Conservation (phyloP, 2,113 vertebrate genomes). For the Dicaeum eximium region DNA sequence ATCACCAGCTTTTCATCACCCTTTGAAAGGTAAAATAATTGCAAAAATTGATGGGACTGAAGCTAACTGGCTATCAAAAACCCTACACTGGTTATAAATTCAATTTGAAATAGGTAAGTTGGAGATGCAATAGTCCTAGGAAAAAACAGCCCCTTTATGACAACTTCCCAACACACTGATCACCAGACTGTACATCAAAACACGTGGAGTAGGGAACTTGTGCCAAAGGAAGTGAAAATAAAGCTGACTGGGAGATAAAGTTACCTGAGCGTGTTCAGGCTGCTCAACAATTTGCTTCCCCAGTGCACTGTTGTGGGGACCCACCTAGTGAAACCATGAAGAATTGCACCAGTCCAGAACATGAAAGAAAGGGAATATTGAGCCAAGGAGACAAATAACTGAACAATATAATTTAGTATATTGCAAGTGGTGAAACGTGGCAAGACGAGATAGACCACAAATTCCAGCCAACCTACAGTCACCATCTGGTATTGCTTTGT, state of each 20-base stretch:
- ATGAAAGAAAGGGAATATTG: neutral
- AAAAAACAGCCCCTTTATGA: neutral
- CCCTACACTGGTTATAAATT: neutral
- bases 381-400: neutral
- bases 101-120: neutral
- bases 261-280: neutral
- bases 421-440: constrained; percentile 32
- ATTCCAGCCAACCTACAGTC: neutral
- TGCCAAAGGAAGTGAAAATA: neutral
- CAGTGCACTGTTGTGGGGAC: constrained; percentile 31
- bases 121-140: neutral
- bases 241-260: neutral
- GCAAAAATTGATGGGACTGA: neutral
- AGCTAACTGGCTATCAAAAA: neutral
- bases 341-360: constrained; percentile 30
- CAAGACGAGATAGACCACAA: neutral
- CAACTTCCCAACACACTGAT: neutral
- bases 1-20: neutral
- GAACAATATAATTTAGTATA: neutral
- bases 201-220: neutral
- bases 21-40: neutral
- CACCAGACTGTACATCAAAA: neutral
- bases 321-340: constrained; percentile 50
- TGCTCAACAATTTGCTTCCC: neutral
- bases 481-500: constrained; percentile 15